A percentile compares a stretch with the other conserved stretches of the same genome.
Conservation (phyloP, 2,113 vertebrate species). For the Datnioides undecimradiatus region DNA sequence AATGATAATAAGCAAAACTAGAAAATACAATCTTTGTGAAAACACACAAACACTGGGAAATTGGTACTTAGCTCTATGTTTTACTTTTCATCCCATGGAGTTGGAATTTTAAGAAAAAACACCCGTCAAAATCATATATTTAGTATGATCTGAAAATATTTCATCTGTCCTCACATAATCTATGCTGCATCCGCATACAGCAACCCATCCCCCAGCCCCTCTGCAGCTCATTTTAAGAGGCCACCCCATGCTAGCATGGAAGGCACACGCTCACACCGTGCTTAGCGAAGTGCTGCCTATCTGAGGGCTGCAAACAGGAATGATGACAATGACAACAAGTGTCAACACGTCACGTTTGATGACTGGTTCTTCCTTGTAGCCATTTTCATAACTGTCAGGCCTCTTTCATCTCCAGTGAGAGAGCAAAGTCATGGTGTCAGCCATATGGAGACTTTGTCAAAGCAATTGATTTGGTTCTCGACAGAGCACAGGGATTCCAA, state of each 20-base stretch:
- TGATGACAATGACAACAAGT: slow-evolving; percentile 31
- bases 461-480: slow-evolving; percentile 55
- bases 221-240: slow-evolving; percentile 22
- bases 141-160: not conserved
- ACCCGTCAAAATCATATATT: not conserved
- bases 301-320: slow-evolving; percentile 23
- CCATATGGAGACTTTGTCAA: slow-evolving; percentile 47
- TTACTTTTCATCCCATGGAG: not conserved
- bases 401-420: slow-evolving; percentile 57
- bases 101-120: not conserved
- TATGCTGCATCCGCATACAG: not conserved
- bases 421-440: slow-evolving; percentile 65
- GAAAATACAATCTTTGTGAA: slow-evolving; percentile 19
- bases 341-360: slow-evolving; percentile 59
- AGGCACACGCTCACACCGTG: slow-evolving; percentile 42
- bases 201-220: not conserved
- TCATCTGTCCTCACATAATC: not conserved
- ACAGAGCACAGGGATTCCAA: slow-evolving; percentile 5
- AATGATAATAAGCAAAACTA: slow-evolving; percentile 21
- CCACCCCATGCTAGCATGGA: slow-evolving; percentile 16
- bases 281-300: slow-evolving; percentile 25
- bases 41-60: slow-evolving; percentile 10
- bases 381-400: slow-evolving; percentile 65
- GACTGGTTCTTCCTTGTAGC: slow-evolving; percentile 60
- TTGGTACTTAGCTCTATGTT: not conserved